phyloP scores from a whole-genome alignment of 1,140 invertebrate genomes.

The Fopius arisanus region DNA sequence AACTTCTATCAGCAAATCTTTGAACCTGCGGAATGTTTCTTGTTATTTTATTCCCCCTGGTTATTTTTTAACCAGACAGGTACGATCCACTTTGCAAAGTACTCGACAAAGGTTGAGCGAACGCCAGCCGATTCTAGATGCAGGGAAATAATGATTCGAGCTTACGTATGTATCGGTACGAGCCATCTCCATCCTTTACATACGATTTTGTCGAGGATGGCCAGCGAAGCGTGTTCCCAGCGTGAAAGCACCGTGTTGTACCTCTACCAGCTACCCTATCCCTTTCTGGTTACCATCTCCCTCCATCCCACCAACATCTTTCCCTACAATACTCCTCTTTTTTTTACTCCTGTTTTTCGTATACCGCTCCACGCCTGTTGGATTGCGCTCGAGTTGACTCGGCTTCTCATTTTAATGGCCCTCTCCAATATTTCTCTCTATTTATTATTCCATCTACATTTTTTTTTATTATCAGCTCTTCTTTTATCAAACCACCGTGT shows the following conservation, averaged over 20 bases:
- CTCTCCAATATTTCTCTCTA: conserved; percentile 14
- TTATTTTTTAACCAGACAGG: conserved; percentile 16
- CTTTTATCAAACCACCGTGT: conserved; percentile 4
- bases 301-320: background rate
- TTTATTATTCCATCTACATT: background rate
- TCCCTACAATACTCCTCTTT: conserved; percentile 1
- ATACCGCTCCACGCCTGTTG: conserved; percentile 28
- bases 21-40: background rate
- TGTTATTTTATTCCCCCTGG: background rate
- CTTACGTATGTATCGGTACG: conserved; percentile 31
- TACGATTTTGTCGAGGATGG: conserved; percentile 33
- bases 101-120: conserved; percentile 28
- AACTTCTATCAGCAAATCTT: background rate
- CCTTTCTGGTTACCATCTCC: background rate
- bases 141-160: conserved; percentile 30
- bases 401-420: conserved; percentile 30
- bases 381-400: conserved; percentile 31
- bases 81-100: conserved; percentile 26
- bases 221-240: conserved; percentile 26
- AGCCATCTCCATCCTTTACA: conserved; percentile 34
- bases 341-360: background rate
- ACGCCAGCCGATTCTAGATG: conserved; percentile 28
- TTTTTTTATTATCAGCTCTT: background rate
- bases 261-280: conserved; percentile 5
- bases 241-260: conserved; percentile 26